Evolutionary conservation across 1,140 invertebrate genomes (phyloP), one percentile per base, ranked within the genome.

Genomic region (Vollenhovia emeryi): DNA sequence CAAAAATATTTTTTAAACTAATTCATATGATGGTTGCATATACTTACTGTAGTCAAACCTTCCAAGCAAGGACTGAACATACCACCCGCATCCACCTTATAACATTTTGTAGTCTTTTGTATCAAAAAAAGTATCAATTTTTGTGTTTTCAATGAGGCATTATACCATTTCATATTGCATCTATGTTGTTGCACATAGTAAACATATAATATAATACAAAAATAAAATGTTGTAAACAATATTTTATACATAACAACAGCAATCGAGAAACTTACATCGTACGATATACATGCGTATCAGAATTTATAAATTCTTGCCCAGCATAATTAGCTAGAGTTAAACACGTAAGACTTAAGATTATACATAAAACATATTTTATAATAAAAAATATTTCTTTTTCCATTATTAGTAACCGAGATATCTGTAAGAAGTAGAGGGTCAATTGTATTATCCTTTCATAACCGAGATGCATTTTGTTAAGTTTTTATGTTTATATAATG

Each of bases 161-260:
- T 60, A 5, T 83, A 83, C 79, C 79, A 83, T 45, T 21, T 2
- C 6, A n/a, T 83, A 33, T 60, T 60, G 7, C 69, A 74, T 60
- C 79, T 83, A 48, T 11, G 45, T 21, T 60, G 27, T 30, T 57
- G 13, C 1, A 45, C 21, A 45, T 33, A 24, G 24, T 43, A 45
- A 21, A 48, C 1, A 48, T 43, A 48, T 48, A 48, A 6, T 5
- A 48, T 18, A 48, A 48, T 13, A 43, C 43, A 27, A 59, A 27
- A 27, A 30, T n/a, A 27, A 62, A n/a, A n/a, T n/a, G n/a, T n/a
- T n/a, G n/a, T n/a, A n/a, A n/a, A n/a, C 21, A 64, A 68, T 50
- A 69, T n/a, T n/a, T n/a, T n/a, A n/a, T n/a, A n/a, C n/a, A n/a
- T n/a, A n/a, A 36, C 6, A 36, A 36, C 6, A 5, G 24, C 11